A percentile compares a stretch with the other conserved stretches of the same genome.
Evolutionary conservation across 1,140 invertebrate species (phyloP).

Genomic region (Papilio machaon): DNA sequence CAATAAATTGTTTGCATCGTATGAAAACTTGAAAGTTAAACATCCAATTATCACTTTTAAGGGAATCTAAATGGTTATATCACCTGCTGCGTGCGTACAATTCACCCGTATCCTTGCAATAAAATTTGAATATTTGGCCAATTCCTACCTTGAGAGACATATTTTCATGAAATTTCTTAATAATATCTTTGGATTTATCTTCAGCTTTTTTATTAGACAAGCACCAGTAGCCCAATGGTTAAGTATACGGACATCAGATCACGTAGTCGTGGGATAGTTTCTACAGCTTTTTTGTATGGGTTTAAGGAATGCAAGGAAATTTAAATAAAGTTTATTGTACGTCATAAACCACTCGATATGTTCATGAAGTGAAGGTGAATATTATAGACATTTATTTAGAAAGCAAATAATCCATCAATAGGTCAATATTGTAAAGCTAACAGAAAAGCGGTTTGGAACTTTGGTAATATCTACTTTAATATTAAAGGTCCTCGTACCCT

Average conservation of each 20-base stretch:
- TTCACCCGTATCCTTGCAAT: not conserved
- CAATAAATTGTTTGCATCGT: not conserved
- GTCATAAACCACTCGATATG: no score
- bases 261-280: no score
- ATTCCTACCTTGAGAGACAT: not conserved
- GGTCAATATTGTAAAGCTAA: slow-evolving; percentile 12
- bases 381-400: not conserved
- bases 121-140: not conserved
- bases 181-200: not conserved
- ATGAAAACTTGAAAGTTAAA: not conserved
- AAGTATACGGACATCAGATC: no score
- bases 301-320: no score
- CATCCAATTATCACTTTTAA: not conserved
- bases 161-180: not conserved
- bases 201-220: no score
- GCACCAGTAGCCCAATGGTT: no score
- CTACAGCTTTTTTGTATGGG: no score
- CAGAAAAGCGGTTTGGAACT: slow-evolving; percentile 15
- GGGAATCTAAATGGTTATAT: not conserved
- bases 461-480: slow-evolving; percentile 14
- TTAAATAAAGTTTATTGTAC: no score
- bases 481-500: not conserved
- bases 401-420: not conserved
- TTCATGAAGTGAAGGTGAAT: no score
- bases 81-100: not conserved